phyloP scores from a whole-genome alignment of 2,888 invertebrate genomes.

The Cheilosia pagana region DNA sequence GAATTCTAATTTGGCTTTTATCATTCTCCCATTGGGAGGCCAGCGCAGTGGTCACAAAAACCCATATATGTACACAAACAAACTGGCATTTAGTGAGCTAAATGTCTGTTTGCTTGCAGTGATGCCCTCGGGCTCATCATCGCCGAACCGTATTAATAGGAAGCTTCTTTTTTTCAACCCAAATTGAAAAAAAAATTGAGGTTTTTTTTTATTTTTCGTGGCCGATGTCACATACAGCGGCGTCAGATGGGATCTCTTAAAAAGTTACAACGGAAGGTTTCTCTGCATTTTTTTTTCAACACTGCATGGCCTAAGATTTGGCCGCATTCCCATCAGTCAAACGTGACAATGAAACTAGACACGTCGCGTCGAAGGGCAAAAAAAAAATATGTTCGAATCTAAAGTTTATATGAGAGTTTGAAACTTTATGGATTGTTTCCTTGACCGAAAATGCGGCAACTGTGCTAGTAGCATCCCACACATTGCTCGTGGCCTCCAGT shows the following conservation, averaged over 20 bases:
- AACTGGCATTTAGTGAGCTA: slow-evolving; percentile 25
- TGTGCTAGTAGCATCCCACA: slow-evolving; percentile 13
- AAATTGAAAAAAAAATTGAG: slow-evolving; percentile 37
- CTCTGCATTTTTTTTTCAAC: slow-evolving; percentile 6
- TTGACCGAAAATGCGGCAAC: slow-evolving; percentile 42
- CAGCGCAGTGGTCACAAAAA: slow-evolving; percentile 25
- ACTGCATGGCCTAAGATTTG: slow-evolving; percentile 25
- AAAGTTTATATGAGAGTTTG: slow-evolving; percentile 31
- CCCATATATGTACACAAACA: slow-evolving; percentile 17
- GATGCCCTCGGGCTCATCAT: slow-evolving; percentile 25
- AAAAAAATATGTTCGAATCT: not conserved
- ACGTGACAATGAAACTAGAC: slow-evolving; percentile 66
- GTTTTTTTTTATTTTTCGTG: not conserved
- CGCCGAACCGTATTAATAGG: slow-evolving; percentile 43
- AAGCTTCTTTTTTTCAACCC: slow-evolving; percentile 13
- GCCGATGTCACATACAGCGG: not conserved
- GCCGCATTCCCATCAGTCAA: slow-evolving; percentile 59
- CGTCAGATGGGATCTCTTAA: slow-evolving; percentile 44
- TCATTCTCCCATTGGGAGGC: slow-evolving; percentile 32
- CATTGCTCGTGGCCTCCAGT: slow-evolving; percentile 5
- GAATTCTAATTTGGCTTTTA: slow-evolving; percentile 65
- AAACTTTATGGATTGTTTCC: slow-evolving; percentile 35
- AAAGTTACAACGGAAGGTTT: slow-evolving; percentile 51
- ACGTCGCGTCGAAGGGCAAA: slow-evolving; percentile 22
- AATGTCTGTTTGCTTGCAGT: slow-evolving; percentile 32